Evolutionary conservation across 1,140 invertebrate genomes (phyloP).

Genomic region (Plodia interpunctella): DNA sequence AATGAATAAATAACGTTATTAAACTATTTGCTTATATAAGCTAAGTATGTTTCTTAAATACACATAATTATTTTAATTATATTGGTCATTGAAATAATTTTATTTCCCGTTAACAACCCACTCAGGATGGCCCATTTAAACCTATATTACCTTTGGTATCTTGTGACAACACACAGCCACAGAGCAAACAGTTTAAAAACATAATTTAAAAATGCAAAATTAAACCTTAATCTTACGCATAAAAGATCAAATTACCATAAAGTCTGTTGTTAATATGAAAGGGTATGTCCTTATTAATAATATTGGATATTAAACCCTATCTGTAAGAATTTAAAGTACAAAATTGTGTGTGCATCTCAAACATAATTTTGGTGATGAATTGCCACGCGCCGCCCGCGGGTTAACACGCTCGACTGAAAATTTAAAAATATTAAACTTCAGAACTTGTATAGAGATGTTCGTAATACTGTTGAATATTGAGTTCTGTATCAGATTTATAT

Average conservation of each 20-base stretch:
- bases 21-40: too few species aligned
- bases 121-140: too few species aligned
- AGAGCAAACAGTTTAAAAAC: neutral
- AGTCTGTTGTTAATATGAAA: neutral
- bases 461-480: too few species aligned
- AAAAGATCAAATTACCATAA: neutral
- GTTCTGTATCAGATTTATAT: too few species aligned
- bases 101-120: too few species aligned
- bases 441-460: neutral
- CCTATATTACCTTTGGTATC: neutral
- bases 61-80: too few species aligned
- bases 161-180: neutral
- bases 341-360: slow-evolving; percentile 4
- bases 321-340: neutral
- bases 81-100: too few species aligned
- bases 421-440: slow-evolving; percentile 4
- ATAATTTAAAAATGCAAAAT: neutral
- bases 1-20: too few species aligned
- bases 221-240: neutral
- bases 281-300: neutral
- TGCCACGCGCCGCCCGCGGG: slow-evolving; percentile 3
- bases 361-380: slow-evolving; percentile 14
- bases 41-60: too few species aligned
- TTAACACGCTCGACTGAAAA: slow-evolving; percentile 1
- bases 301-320: neutral